Evolutionary conservation across 2,113 vertebrate species (phyloP).

Genomic region (Bos javanicus): DNA sequence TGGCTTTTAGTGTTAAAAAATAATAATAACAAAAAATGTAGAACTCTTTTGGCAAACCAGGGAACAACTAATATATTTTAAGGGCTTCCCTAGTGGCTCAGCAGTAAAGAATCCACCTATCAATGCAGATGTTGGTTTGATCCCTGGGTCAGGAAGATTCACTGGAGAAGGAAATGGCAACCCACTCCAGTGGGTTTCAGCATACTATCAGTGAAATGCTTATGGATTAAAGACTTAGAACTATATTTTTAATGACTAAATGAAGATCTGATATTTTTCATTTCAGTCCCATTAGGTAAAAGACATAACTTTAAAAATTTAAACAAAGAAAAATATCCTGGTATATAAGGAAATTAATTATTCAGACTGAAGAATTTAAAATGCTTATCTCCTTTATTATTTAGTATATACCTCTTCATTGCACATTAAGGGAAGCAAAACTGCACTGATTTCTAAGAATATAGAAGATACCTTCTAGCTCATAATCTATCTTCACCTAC

Average conservation of each 20-base stretch:
- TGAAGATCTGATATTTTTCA: conserved; percentile 6
- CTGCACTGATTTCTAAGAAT: conserved; percentile 7
- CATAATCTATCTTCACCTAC: conserved; percentile 1
- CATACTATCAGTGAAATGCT: neutral
- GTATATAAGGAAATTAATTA: neutral
- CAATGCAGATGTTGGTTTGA: neutral
- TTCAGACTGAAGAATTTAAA: conserved; percentile 22
- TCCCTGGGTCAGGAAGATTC: neutral
- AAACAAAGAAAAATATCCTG: neutral
- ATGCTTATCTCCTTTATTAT: neutral
- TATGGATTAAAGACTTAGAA: neutral
- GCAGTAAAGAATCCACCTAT: neutral
- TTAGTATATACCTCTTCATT: neutral
- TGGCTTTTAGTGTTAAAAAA: no score
- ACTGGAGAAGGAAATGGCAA: neutral
- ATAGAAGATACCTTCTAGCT: neutral
- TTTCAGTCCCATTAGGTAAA: neutral
- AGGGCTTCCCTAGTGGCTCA: neutral
- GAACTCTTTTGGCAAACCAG: neutral
- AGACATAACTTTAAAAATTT: neutral
- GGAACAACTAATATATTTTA: neutral
- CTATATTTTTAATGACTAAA: conserved; percentile 18
- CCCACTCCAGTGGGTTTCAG: neutral
- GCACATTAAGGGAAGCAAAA: conserved; percentile 2
- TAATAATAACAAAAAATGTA: neutral